Evolutionary conservation across 2,888 invertebrate genomes (phyloP).

Genomic region (Latrodectus hesperus): DNA sequence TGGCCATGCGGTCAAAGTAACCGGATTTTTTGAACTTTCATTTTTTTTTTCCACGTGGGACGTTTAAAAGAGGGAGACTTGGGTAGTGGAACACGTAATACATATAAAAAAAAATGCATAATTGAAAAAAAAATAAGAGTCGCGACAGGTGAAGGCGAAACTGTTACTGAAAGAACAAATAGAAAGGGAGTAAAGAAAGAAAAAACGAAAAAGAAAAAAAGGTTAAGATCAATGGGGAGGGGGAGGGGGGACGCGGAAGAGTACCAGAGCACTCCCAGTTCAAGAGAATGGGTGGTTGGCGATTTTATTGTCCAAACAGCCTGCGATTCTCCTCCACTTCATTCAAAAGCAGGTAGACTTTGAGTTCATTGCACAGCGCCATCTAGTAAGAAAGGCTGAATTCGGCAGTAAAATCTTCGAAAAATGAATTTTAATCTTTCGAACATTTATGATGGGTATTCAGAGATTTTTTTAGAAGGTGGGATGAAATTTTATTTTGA

Average conservation of each 20-base stretch:
- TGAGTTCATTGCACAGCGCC: slow-evolving; percentile 14
- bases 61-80: slow-evolving; percentile 50
- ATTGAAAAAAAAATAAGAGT: not conserved
- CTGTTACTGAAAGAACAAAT: slow-evolving; percentile 10
- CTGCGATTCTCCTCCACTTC: not conserved
- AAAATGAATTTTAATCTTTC: no score
- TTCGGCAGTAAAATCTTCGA: no score
- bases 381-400: slow-evolving; percentile 6
- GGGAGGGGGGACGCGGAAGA: slow-evolving; percentile 49
- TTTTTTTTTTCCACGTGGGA: slow-evolving; percentile 1
- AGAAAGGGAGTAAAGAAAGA: not conserved
- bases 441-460: no score
- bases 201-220: not conserved
- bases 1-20: slow-evolving; percentile 34
- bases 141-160: slow-evolving; percentile 63
- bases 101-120: not conserved
- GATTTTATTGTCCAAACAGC: no score
- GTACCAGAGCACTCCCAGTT: not conserved
- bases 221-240: not conserved
- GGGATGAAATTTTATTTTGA: no score
- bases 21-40: slow-evolving; percentile 59
- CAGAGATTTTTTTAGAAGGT: no score
- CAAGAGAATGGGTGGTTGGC: no score
- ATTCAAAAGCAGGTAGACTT: not conserved
- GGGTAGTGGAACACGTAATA: slow-evolving; percentile 53